phyloP scores from a whole-genome alignment of 1,140 invertebrate genomes.

The Arion vulgaris region DNA sequence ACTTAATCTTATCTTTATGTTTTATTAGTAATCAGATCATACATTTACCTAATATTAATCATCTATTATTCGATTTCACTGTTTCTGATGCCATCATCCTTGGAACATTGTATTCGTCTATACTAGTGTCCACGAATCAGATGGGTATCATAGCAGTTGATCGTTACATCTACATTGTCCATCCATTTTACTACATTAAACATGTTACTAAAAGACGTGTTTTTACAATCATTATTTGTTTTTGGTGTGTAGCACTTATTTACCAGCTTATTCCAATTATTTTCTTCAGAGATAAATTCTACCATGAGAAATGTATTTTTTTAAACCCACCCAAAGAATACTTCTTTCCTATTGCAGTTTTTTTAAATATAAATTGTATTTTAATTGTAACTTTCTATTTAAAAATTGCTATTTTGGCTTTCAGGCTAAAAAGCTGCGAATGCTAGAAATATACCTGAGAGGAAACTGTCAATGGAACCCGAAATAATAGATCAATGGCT shows the following conservation, averaged over 20 bases:
- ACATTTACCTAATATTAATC: neutral
- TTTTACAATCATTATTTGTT: neutral
- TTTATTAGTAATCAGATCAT: neutral
- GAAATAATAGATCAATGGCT: neutral
- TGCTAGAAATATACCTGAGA: neutral
- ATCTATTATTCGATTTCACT: neutral
- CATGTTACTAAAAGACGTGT: neutral
- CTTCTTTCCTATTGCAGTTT: neutral
- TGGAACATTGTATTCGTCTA: neutral
- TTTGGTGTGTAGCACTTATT: neutral
- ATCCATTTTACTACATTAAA: constrained; percentile 6
- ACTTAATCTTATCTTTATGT: neutral
- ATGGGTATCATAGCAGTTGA: neutral
- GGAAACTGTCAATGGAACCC: neutral
- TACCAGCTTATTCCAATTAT: neutral
- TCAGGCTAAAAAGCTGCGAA: neutral
- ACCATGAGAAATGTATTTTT: neutral
- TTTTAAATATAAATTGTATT: neutral
- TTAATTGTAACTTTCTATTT: neutral
- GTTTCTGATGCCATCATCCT: neutral
- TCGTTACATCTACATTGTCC: neutral
- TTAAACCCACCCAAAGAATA: neutral
- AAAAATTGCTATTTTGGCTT: neutral
- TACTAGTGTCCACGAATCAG: neutral
- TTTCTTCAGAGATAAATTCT: neutral